Conservation (phyloP, 2,113 vertebrate genomes). For the Salvelinus namaycush region DNA sequence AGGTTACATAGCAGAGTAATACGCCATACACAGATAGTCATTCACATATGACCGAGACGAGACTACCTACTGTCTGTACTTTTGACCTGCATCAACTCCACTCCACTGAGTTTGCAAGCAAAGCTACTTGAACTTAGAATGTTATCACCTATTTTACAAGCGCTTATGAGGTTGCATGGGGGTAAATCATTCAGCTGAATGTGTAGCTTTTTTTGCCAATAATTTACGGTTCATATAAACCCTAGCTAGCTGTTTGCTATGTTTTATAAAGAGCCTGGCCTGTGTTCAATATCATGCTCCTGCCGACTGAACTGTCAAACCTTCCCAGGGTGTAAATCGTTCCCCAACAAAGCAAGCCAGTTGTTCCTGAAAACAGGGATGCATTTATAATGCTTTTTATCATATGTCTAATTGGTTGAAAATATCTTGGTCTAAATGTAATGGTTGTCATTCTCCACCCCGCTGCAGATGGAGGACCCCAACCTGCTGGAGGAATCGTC, state of each 20-base stretch:
- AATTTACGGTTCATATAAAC: constrained; percentile 32
- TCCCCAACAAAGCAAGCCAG: neutral
- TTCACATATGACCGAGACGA: neutral
- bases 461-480: constrained; percentile 97
- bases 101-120: constrained; percentile 37
- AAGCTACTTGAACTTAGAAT: neutral
- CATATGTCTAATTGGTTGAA: too few relatives aligned
- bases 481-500: constrained; percentile 94
- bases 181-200: constrained; percentile 58
- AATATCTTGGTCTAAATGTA: too few relatives aligned
- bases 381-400: too few relatives aligned
- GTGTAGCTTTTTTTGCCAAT: constrained; percentile 20
- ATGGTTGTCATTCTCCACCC: neutral
- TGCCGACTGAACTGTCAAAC: neutral
- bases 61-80: constrained; percentile 8
- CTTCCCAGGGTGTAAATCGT: neutral
- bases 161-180: constrained; percentile 42
- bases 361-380: too few relatives aligned
- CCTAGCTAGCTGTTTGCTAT: neutral
- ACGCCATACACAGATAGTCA: neutral
- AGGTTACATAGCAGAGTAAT: neutral
- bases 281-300: neutral
- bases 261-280: neutral
- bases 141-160: constrained; percentile 37
- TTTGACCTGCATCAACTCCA: constrained; percentile 33